Evolutionary conservation across 2,113 vertebrate species (phyloP), one percentile per base, ranked within the genome.

Genomic region (Hippolais icterina): DNA sequence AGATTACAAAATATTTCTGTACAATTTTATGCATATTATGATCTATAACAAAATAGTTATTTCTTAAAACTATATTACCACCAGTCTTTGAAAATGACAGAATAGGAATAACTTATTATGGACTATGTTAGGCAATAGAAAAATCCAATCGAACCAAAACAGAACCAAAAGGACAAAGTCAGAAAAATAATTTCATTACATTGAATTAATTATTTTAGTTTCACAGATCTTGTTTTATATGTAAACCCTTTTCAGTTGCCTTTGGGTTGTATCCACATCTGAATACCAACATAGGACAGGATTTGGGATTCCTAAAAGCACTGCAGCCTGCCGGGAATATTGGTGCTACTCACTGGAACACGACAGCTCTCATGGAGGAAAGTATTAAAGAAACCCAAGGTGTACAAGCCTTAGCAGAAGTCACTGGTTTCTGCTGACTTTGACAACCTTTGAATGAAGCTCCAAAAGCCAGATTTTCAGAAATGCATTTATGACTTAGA

Each of bases 1-100:
- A 98, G 97, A 96, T 98, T 98, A 98, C 97, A 98, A 98, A 98
- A 98, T 98, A 98, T 96, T 97, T 98, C 97, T 98, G 97, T 98
- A 98, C 98, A 98, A 95, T 97, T 97, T 97, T 98, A 98, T 98
- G 97, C 97, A 98, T 98, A 97, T 98, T 92, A 98, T 98, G 98
- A 97, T 97, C 96, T 98, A 93, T 98, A 98, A 98, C 97, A 98
- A 98, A 98, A 98, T 98, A 98, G 97, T 97, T 97, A 97, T 98
- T 98, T 98, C 94, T 97, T 96, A 97, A 98, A 98, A 98, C 97
- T 98, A 97, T 97, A 97, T 98, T 95, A 98, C 96, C 97, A 97
- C 96, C 93, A 96, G 96, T 98, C 95, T 98, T 93, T 95, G 96
- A 97, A 96, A 97, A 97, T 91, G 94, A 96, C 80, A 94, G 90